Evolutionary conservation across 2,888 invertebrate species (phyloP).

Genomic region (Dromius quadrimaculatus): DNA sequence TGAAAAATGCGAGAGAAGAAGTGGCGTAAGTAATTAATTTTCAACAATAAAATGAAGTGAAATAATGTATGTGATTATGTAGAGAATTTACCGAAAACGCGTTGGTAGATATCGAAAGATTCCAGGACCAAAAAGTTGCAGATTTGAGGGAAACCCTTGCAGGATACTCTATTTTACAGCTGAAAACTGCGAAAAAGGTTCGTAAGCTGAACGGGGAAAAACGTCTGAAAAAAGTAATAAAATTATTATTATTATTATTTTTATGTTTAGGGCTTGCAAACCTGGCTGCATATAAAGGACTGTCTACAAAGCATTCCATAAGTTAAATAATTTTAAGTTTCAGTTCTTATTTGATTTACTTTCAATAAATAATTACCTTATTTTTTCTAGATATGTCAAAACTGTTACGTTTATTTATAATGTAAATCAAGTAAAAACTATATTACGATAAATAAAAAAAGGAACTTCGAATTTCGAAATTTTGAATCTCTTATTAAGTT

Average conservation of each 20-base stretch:
- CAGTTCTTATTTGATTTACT: conserved; percentile 38
- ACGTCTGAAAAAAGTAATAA: conserved; percentile 1
- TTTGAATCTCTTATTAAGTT: conserved; percentile 39
- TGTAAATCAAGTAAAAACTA: conserved; percentile 33
- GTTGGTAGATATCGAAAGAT: conserved; percentile 76
- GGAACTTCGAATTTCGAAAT: conserved; percentile 34
- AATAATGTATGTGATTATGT: conserved; percentile 57
- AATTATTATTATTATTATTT: not conserved
- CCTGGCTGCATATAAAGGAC: conserved; percentile 81
- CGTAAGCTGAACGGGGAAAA: conserved; percentile 39
- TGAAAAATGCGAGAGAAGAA: conserved; percentile 71
- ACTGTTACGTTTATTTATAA: conserved; percentile 22
- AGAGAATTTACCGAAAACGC: conserved; percentile 79
- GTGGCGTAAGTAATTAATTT: conserved; percentile 70
- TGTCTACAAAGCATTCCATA: conserved; percentile 80
- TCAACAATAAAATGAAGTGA: conserved; percentile 50
- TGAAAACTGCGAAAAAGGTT: conserved; percentile 82
- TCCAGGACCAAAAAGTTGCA: conserved; percentile 79
- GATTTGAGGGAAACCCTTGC: conserved; percentile 80
- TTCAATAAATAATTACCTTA: not conserved
- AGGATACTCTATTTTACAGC: conserved; percentile 77
- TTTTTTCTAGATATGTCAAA: conserved; percentile 7
- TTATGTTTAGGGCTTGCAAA: conserved; percentile 75
- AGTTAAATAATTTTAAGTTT: conserved; percentile 55
- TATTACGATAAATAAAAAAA: conserved; percentile 7